Percentiles rank a stretch among this genome's conserved stretches.
Conservation (phyloP, 2,797 vertebrate genomes). For the Simalia tracyae region DNA sequence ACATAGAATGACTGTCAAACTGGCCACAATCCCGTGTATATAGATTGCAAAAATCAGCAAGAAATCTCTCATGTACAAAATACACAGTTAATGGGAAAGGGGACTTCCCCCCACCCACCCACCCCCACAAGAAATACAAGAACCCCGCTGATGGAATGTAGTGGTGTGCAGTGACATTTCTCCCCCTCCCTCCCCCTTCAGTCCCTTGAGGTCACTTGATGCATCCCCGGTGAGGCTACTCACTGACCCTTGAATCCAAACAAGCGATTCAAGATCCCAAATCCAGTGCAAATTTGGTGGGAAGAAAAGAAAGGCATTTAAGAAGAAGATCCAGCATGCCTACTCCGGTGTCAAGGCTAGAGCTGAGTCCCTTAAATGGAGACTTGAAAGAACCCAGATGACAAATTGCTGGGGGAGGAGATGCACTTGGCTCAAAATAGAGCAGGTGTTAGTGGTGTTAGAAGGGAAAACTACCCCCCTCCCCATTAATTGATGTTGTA, state of each 20-base stretch:
- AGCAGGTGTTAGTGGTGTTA: neutral
- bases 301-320: constrained; percentile 55
- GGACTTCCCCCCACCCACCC: neutral
- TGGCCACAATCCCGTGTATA: neutral
- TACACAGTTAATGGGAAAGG: constrained; percentile 15
- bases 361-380: neutral
- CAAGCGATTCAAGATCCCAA: constrained; percentile 72
- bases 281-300: constrained; percentile 61
- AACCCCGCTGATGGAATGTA: constrained; percentile 65
- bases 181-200: constrained; percentile 40
- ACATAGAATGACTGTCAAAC: constrained; percentile 40
- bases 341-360: neutral
- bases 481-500: neutral
- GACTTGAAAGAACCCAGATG: neutral
- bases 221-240: constrained; percentile 28
- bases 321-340: constrained; percentile 77
- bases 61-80: constrained; percentile 10
- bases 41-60: neutral
- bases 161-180: constrained; percentile 51
- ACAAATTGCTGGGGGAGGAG: neutral
- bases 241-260: constrained; percentile 69
- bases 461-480: neutral
- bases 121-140: constrained; percentile 5
- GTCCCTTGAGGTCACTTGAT: constrained; percentile 14
- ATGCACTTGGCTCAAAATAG: neutral